Evolutionary conservation across 2,797 vertebrate genomes (phyloP), one percentile per base, ranked within the genome.

Genomic region (Pachyuromys duprasi): DNA sequence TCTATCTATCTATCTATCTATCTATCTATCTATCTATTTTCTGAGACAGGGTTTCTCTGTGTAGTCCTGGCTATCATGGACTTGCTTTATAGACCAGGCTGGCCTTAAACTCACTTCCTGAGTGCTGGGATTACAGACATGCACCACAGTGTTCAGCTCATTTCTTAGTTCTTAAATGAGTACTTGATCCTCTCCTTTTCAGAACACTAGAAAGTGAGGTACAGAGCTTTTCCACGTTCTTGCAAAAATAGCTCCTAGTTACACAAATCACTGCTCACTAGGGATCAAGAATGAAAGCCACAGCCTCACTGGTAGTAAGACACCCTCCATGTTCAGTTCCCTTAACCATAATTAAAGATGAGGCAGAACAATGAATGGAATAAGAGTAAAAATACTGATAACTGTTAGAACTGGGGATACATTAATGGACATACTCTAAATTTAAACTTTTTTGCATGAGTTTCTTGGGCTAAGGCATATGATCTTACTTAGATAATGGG

Each of bases 81-180:
- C 49, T 49, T 49, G 49, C 49, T 49, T 49, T 49, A 49, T 49
- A 49, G 49, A 49, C 49, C 49, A 49, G 49, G 49, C 49, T 49
- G 49, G 49, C 49, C 9, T 49, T 49, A 11, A 49, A 49, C 49
- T 49, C 49, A 49, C 49, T 11, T 8, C 49, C 49, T 49, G 11
- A 49, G 49, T 49, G 49, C 49, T 49, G 49, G 49, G 49, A 49
- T 49, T 49, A 49, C 2, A 49, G 49, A 11, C 49, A 49, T 49
- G 49, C 49, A 2, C 49, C 49, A 49, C 8, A 49, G 49, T 49
- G 49, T 11, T 11, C 49, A 49, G 49, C 49, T 49, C 28, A 67
- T 90, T 86, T 86, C 80, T 95, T 81, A 81, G 76, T 57, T 97
- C 70, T 96, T 90, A 87, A 90, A 93, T 55, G 70, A 90, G 45